These are phyloP conservation scores for Eristalis tenax DNA, from an alignment of 2,888 invertebrate species.

Conservation along the genomic window DNA sequence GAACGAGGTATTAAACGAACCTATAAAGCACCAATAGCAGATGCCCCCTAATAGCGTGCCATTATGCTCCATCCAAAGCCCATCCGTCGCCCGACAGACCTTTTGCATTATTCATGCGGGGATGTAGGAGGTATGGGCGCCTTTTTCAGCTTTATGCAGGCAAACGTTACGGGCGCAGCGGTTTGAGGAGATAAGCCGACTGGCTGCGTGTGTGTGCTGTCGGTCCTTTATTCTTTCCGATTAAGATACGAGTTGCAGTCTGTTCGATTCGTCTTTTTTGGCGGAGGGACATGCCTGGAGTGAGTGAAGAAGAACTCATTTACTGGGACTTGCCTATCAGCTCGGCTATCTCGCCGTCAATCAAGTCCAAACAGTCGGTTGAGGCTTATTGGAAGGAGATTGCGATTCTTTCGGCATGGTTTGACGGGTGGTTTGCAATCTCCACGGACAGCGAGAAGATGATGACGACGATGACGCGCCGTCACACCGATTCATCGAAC, in stretches of 20 bases:
- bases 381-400: neutral
- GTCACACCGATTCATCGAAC: neutral
- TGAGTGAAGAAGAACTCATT: neutral
- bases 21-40: neutral
- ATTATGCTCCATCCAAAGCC: slow-evolving; percentile 2
- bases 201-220: neutral
- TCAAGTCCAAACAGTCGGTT: neutral
- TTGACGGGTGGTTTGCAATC: no score
- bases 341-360: neutral
- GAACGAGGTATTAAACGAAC: slow-evolving; percentile 15
- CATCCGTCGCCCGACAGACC: neutral
- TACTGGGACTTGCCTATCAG: neutral
- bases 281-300: neutral
- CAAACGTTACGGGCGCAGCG: neutral
- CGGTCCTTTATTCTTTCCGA: neutral
- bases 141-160: neutral
- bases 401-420: neutral
- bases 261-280: neutral
- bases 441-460: no score
- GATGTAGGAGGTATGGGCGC: no score
- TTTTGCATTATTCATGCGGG: neutral
- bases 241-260: neutral
- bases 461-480: no score
- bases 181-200: neutral
- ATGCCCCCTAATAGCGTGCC: slow-evolving; percentile 15